A percentile compares a stretch with the other conserved stretches of the same genome.
phyloP scores from a whole-genome alignment of 2,888 invertebrate genomes.

The Caenorhabditis sp. region DNA sequence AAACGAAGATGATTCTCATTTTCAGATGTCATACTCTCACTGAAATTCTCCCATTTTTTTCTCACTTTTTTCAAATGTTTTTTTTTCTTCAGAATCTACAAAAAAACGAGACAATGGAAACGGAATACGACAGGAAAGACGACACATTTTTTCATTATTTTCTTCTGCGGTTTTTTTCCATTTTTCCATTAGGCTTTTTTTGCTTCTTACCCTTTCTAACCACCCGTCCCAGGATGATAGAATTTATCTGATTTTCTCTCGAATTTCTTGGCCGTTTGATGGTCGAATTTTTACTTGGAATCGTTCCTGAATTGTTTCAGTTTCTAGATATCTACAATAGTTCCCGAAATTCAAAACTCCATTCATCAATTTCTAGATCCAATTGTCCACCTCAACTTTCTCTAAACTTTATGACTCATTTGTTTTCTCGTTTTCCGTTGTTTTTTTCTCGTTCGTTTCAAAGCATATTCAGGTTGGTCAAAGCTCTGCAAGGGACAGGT shows the following conservation, averaged over 20 bases:
- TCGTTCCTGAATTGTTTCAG: no score
- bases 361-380: background rate
- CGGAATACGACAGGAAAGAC: slow-evolving; percentile 38
- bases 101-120: slow-evolving; percentile 12
- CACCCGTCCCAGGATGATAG: background rate
- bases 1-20: background rate
- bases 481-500: slow-evolving; percentile 12
- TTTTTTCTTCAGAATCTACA: slow-evolving; percentile 2
- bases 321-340: no score
- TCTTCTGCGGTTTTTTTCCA: slow-evolving; percentile 31
- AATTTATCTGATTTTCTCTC: slow-evolving; percentile 11
- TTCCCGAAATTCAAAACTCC: background rate
- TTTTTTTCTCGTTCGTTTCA: background rate
- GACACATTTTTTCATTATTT: slow-evolving; percentile 49
- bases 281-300: no score
- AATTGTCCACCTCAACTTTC: background rate
- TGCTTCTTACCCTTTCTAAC: background rate
- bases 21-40: background rate
- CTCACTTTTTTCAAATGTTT: background rate
- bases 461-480: slow-evolving; percentile 13
- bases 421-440: background rate
- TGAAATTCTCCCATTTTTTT: background rate
- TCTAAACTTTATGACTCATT: slow-evolving; percentile 6
- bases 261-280: background rate
- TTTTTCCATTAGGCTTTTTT: slow-evolving; percentile 40